Evolutionary conservation across 92 coral and sea anemone species (phyloP).

Genomic region (Micromussa lordhowensis): DNA sequence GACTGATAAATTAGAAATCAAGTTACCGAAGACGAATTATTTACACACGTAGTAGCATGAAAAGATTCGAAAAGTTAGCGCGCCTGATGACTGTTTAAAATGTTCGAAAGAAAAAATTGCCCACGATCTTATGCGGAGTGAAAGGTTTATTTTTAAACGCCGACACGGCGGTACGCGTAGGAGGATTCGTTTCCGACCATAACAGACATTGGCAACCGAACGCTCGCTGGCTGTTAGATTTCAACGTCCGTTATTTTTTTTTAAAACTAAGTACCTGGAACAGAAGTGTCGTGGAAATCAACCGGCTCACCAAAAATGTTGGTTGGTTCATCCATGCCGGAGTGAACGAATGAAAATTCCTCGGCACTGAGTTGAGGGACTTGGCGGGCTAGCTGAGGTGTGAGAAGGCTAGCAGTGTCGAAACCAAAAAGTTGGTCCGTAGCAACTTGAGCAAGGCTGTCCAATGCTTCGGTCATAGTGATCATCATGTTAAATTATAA

Average conservation of each 20-base stretch:
- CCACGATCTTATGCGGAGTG: conserved; percentile 22
- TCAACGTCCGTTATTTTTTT: conserved; percentile 20
- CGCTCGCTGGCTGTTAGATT: conserved; percentile 22
- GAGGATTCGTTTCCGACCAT: conserved; percentile 47
- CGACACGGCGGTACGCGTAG: conserved; percentile 44
- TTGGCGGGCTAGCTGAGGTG: conserved; percentile 96
- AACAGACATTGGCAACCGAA: conserved; percentile 34
- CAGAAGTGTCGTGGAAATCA: conserved; percentile 94
- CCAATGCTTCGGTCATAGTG: conserved; percentile 94
- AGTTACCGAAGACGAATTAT: conserved; percentile 11
- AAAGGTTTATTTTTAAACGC: conserved; percentile 18
- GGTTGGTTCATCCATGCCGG: conserved; percentile 92
- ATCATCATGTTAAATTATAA: conserved; percentile 75
- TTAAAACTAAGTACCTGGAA: conserved; percentile 88
- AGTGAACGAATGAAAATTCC: conserved; percentile 81
- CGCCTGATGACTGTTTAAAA: conserved; percentile 2
- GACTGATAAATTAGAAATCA: not conserved
- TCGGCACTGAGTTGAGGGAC: conserved; percentile 89
- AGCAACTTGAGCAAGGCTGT: conserved; percentile 99
- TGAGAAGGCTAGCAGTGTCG: conserved; percentile 93
- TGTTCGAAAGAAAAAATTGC: conserved; percentile 9
- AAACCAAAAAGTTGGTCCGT: conserved; percentile 98
- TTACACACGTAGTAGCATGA: conserved; percentile 4
- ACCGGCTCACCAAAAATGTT: conserved; percentile 98
- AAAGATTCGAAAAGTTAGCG: conserved; percentile 32